Evolutionary conservation across 1,140 invertebrate genomes (phyloP).

Genomic region (Sarcophaga bullata): DNA sequence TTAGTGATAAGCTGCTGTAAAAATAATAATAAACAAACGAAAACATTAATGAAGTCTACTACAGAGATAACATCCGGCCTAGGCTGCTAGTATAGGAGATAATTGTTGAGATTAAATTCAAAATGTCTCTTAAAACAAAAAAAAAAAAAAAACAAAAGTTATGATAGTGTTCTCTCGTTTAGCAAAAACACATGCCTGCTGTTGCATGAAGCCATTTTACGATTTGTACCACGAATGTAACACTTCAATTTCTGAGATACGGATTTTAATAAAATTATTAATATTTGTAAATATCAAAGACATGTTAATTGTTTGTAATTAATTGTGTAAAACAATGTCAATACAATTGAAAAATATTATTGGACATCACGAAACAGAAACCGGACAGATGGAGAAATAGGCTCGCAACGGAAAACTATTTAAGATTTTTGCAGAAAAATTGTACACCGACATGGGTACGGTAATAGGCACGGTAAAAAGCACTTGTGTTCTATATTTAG

Average conservation of each 20-base stretch:
- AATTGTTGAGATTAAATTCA: too few relatives aligned
- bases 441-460: background rate
- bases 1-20: too few relatives aligned
- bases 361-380: background rate
- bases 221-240: too few relatives aligned
- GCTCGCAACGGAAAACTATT: background rate
- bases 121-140: too few relatives aligned
- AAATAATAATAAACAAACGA: too few relatives aligned
- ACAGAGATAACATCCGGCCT: too few relatives aligned
- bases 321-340: background rate
- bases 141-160: too few relatives aligned
- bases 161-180: too few relatives aligned
- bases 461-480: background rate
- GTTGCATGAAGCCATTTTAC: background rate
- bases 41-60: too few relatives aligned
- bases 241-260: background rate
- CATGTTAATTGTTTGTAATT: slow-evolving; percentile 11
- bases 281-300: background rate
- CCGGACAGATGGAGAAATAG: background rate
- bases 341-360: background rate
- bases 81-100: too few relatives aligned
- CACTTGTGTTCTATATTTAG: slow-evolving; percentile 8
- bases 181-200: background rate
- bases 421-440: background rate
- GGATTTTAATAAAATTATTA: slow-evolving; percentile 10